Evolutionary conservation across 2,888 invertebrate genomes (phyloP), one percentile per base, ranked within the genome.

Genomic region (Stegophylla sp.): DNA sequence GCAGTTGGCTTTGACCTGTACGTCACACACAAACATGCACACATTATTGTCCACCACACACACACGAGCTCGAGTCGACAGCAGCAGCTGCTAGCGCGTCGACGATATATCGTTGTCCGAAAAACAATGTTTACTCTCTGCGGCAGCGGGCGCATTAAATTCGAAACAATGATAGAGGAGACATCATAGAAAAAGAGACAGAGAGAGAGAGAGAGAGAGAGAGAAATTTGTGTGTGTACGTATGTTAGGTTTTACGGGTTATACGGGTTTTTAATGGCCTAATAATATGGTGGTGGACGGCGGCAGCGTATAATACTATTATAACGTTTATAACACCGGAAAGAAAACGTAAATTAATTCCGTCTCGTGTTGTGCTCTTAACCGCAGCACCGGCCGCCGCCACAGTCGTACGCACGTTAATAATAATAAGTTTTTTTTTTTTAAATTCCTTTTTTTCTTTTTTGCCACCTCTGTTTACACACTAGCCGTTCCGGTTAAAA

Each of bases 241-340:
- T n/a, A n/a, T n/a, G 34, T 34, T 5, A 34, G 34, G 34, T n/a
- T 20, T 48, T 17, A 61, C 71, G 53, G 53, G 20, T 51, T 64
- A 64, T 64, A 75, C 75, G 75, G 75, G 41, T 64, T 75, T 64
- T 64, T 75, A 75, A 75, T 51, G 75, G 75, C 34, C 41, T 64
- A 75, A 75, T 75, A 75, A 75, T 51, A 64, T n/a, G 64, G 41
- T n/a, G 51, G 43, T 12, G 12, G 20, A 0, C 43, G n/a, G 13
- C 41, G 66, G 4, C 43, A 17, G 5, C n/a, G n/a, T n/a, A n/a
- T n/a, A n/a, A n/a, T n/a, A n/a, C n/a, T n/a, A n/a, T n/a, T n/a
- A n/a, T n/a, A n/a, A 4, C 45, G 48, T 41, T 17, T 34, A 34
- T 34, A 34, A 34, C 45, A 7, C 45, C 67, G 67, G 67, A 67